Conservation (phyloP, 2,113 vertebrate species). For the Fulmarus glacialis region DNA sequence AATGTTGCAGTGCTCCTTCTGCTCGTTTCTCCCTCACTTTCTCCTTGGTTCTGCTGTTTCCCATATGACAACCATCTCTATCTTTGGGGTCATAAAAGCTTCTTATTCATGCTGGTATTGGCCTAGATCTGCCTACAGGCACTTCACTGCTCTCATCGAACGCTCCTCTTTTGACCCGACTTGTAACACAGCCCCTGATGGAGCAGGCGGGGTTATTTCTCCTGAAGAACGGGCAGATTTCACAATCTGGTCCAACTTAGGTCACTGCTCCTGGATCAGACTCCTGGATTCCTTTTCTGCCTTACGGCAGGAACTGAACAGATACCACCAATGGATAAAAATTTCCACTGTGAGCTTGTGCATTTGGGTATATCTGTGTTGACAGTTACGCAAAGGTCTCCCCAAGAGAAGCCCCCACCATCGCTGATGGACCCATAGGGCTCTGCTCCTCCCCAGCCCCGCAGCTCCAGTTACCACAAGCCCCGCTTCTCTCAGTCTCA, state of each 20-base stretch:
- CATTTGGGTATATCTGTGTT: background rate
- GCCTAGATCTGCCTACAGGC: background rate
- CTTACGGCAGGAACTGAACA: background rate
- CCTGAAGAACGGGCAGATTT: background rate
- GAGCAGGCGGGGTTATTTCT: background rate
- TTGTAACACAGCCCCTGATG: background rate
- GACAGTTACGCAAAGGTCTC: background rate
- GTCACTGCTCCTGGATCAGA: background rate
- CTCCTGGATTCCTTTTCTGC: background rate
- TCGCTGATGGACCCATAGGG: rapidly evolving
- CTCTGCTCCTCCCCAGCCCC: background rate
- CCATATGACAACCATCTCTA: background rate
- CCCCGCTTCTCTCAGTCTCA: background rate
- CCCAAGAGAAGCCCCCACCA: background rate
- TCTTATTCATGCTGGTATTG: background rate
- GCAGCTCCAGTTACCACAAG: background rate
- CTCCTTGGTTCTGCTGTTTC: background rate
- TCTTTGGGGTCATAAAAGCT: background rate
- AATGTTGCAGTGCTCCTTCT: background rate
- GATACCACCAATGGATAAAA: background rate
- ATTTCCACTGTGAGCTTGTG: background rate
- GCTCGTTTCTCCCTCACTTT: background rate
- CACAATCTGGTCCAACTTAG: background rate
- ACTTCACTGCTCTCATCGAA: background rate
- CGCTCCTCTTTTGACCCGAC: background rate